These are phyloP conservation scores for Corythornis madagascariensis DNA, from an alignment of 2,113 vertebrate species.

Conservation along the genomic window DNA sequence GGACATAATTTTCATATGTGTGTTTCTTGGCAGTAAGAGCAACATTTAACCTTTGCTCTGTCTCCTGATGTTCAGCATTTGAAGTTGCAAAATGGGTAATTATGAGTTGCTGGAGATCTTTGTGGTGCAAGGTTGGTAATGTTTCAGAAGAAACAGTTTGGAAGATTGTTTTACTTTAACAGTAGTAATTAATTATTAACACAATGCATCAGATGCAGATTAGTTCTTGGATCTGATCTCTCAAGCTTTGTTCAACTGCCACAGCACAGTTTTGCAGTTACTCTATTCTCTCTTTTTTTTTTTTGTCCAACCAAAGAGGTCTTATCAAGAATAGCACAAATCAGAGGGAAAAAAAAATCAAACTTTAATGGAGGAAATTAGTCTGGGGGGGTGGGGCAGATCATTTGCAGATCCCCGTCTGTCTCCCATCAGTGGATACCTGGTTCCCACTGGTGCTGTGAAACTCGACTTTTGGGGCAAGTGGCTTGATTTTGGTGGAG, in stretches of 20 bases:
- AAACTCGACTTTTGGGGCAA: neutral
- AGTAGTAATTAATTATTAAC: conserved; percentile 1
- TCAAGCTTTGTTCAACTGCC: neutral
- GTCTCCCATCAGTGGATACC: neutral
- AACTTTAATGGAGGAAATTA: neutral
- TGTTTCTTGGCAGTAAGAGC: neutral
- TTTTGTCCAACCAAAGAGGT: neutral
- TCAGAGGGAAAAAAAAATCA: neutral
- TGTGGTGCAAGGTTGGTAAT: neutral
- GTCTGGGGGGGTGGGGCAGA: neutral
- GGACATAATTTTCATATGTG: neutral
- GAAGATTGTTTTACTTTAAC: conserved; percentile 17
- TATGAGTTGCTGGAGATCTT: neutral
- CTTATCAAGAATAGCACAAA: neutral
- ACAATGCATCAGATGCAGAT: neutral
- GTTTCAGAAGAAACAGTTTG: conserved; percentile 12
- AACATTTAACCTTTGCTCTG: neutral
- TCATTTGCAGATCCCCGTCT: neutral
- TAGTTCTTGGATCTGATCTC: conserved; percentile 14
- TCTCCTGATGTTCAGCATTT: neutral
- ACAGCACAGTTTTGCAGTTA: neutral
- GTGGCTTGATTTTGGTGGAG: neutral
- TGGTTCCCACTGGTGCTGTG: neutral
- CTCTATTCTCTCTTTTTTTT: neutral
- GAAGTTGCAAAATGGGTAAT: neutral